phyloP scores from a whole-genome alignment of 2,113 vertebrate genomes.

The Plestiodon gilberti region DNA sequence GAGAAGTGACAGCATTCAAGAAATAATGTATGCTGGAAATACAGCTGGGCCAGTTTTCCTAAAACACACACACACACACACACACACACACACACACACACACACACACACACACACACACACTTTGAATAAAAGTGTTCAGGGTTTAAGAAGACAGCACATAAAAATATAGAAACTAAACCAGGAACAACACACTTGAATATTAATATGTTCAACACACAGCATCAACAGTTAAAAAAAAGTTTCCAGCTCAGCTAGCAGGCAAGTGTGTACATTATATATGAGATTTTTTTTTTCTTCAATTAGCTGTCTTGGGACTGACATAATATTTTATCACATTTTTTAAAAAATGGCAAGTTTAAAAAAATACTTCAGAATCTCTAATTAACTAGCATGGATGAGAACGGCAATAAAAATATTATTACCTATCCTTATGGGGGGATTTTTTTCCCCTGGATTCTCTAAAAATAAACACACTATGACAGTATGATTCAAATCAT shows the following conservation, averaged over 20 bases:
- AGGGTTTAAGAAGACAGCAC: not conserved
- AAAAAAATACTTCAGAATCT: conserved; percentile 29
- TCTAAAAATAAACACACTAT: conserved; percentile 10
- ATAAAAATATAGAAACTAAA: conserved; percentile 28
- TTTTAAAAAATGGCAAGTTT: conserved; percentile 21
- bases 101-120: too few species aligned
- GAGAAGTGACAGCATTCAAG: conserved; percentile 71
- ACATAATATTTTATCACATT: conserved; percentile 50
- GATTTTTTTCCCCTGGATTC: not conserved
- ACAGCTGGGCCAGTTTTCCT: conserved; percentile 51
- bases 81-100: too few species aligned
- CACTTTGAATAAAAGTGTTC: not conserved
- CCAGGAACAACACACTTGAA: conserved; percentile 1
- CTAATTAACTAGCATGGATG: conserved; percentile 23
- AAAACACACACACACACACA: too few species aligned
- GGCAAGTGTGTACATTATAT: not conserved
- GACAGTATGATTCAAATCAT: conserved; percentile 33
- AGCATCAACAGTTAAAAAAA: conserved; percentile 29
- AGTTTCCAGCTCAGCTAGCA: conserved; percentile 34
- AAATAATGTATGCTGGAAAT: conserved; percentile 71
- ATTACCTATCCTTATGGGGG: not conserved
- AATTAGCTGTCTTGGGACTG: conserved; percentile 38
- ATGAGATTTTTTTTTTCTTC: not conserved
- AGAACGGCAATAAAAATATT: conserved; percentile 25
- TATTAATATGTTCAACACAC: conserved; percentile 32